Evolutionary conservation across 2,113 vertebrate species (phyloP), one percentile per base, ranked within the genome.

Genomic region (Entomyzon cyanotis): DNA sequence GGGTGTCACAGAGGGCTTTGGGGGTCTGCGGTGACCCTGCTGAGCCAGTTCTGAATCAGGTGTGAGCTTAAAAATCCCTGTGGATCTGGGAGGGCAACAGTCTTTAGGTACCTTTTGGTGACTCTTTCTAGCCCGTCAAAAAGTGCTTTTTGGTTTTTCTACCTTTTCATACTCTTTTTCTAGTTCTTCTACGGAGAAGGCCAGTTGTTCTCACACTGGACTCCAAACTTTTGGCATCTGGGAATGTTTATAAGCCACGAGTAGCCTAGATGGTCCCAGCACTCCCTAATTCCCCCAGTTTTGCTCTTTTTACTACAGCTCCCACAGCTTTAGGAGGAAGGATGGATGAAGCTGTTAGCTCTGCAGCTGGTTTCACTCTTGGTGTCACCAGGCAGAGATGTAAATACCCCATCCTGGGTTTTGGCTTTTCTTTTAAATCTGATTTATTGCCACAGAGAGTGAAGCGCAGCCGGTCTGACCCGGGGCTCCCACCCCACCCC

Each of bases 91-190:
- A 89, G 90, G 95, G 64, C 73, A 46, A 52, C 7, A 56, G 76
- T 23, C 92, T 87, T 60, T 71, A 47, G 77, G 90, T 44, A 94
- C 80, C 27, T 95, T 78, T 68, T 11, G 9, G 87, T 2, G 3
- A 95, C 69, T n/a, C 92, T 96, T 95, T 94, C 84, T 87, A 93
- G 49, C 93, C 95, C 83, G 0, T 39, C 50, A 59, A 74, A 65
- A 92, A 94, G 83, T 82, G 87, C 78, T 44, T 90, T 93, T 94
- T 59, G 52, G 5, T 58, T 94, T 94, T 93, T 95, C 84, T 96
- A 94, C 94, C 86, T 93, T 96, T 97, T 97, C 95, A 27, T 96
- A 96, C 93, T 96, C 90, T 89, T 96, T 96, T 96, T 96, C 87
- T 96, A 96, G 77, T 52, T 74, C 89, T 95, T 92, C 81, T 74